These are phyloP conservation scores for Lasioglossum morio DNA, from an alignment of 2,888 invertebrate genomes.

Conservation along the genomic window DNA sequence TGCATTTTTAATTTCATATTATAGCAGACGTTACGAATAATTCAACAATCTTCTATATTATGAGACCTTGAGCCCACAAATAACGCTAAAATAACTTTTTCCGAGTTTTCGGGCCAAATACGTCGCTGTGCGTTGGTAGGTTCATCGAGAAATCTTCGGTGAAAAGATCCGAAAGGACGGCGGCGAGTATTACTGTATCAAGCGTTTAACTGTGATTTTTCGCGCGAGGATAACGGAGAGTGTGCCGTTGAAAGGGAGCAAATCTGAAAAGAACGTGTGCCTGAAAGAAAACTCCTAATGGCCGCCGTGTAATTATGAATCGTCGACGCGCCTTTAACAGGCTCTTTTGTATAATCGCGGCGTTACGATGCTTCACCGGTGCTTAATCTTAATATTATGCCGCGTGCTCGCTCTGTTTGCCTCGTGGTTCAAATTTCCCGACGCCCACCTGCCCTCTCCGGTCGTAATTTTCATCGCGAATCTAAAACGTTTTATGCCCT, in stretches of 20 bases:
- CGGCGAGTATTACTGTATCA: conserved; percentile 46
- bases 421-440: background rate
- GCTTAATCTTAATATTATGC: conserved; percentile 30
- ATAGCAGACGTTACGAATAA: no score
- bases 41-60: no score
- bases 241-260: conserved; percentile 34
- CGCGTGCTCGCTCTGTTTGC: conserved; percentile 16
- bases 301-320: conserved; percentile 48
- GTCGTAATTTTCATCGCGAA: conserved; percentile 3
- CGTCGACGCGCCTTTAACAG: conserved; percentile 30
- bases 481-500: background rate
- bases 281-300: conserved; percentile 52
- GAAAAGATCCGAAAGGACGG: conserved; percentile 12
- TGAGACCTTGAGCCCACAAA: no score
- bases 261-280: conserved; percentile 52
- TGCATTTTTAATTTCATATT: no score
- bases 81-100: no score
- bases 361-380: conserved; percentile 17
- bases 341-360: conserved; percentile 21
- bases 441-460: conserved; percentile 12
- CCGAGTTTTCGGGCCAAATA: no score
- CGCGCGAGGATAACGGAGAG: conserved; percentile 44
- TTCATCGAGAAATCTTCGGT: conserved; percentile 17
- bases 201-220: conserved; percentile 77
- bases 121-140: background rate